phyloP scores from a whole-genome alignment of 2,113 vertebrate genomes.

The Pyxicephalus adspersus region DNA sequence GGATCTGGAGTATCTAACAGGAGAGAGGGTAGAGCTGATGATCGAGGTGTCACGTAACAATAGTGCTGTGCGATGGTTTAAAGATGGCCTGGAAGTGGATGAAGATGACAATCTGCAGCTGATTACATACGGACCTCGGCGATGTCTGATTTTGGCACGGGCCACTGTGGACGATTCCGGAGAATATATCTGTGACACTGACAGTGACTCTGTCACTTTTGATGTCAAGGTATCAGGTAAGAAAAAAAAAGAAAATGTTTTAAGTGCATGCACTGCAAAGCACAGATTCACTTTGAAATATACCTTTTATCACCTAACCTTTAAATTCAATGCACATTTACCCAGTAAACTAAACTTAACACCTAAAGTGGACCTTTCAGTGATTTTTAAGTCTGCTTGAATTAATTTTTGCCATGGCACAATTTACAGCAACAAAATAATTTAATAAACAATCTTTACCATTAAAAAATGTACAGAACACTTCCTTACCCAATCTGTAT shows the following conservation, averaged over 20 bases:
- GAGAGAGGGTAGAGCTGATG: slow-evolving; percentile 74
- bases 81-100: slow-evolving; percentile 83
- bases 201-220: slow-evolving; percentile 81
- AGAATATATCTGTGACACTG: slow-evolving; percentile 84
- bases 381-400: too few species aligned
- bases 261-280: too few species aligned
- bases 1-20: slow-evolving; percentile 76
- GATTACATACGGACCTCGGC: slow-evolving; percentile 72
- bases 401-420: too few species aligned
- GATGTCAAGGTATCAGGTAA: slow-evolving; percentile 84
- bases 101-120: slow-evolving; percentile 72
- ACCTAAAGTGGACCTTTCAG: too few species aligned
- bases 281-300: too few species aligned
- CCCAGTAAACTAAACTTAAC: too few species aligned
- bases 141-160: slow-evolving; percentile 74
- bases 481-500: too few species aligned
- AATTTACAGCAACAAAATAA: too few species aligned
- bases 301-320: too few species aligned
- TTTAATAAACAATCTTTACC: too few species aligned
- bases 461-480: too few species aligned
- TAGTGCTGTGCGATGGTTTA: slow-evolving; percentile 80
- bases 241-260: slow-evolving; percentile 22
- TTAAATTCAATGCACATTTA: too few species aligned
- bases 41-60: slow-evolving; percentile 75
- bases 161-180: slow-evolving; percentile 75